Base-by-base conservation (phyloP, 2,113 vertebrate genomes). In the Chaetura pelagica region DNA sequence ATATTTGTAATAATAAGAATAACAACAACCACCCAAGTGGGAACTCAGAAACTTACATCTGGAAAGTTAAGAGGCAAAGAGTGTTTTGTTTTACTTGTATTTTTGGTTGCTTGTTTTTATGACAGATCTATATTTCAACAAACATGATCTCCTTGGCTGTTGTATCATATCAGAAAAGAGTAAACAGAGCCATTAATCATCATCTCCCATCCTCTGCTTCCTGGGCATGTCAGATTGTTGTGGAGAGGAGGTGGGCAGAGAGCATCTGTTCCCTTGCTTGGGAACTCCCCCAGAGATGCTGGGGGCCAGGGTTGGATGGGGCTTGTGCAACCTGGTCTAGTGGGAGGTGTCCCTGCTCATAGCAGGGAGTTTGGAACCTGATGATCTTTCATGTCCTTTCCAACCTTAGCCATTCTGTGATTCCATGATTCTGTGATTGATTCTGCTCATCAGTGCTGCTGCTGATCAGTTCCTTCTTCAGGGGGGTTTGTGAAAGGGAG, bases 31-130 rank as follows among this genome's bases (percentile, higher is more conserved):
- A 79, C 79, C 75, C 92, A 76, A 88, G 51, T 84, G 88, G 79
- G 88, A 94, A 51, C 86, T 81, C 59, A 71, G 86, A 86, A 92
- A 80, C 86, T 73, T 85, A 74, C 51, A 69, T 95, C 95, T 97
- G 95, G 88, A 93, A 95, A 97, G 90, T 95, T 93, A 84, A 69
- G 85, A 73, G 3, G 8, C 3, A 7, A 79, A 95, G 58, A 24
- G 57, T 80, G 38, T 80, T 96, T 51, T 35, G 40, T 90, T 93
- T 96, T 52, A 89, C 75, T 83, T 77, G 67, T 77, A 10, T 76
- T 94, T 95, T 83, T 83, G 4, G 67, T 88, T 80, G 87, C 76
- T 92, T 88, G 34, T 77, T 96, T 96, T 95, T 91, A 62, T 87
- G 75, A 51, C 55, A 30, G 81, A 73, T 93, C 74, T 46, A 48